A percentile compares a stretch with the other conserved stretches of the same genome.
phyloP scores from a whole-genome alignment of 2,888 invertebrate genomes.

The Acrobasis consociella region DNA sequence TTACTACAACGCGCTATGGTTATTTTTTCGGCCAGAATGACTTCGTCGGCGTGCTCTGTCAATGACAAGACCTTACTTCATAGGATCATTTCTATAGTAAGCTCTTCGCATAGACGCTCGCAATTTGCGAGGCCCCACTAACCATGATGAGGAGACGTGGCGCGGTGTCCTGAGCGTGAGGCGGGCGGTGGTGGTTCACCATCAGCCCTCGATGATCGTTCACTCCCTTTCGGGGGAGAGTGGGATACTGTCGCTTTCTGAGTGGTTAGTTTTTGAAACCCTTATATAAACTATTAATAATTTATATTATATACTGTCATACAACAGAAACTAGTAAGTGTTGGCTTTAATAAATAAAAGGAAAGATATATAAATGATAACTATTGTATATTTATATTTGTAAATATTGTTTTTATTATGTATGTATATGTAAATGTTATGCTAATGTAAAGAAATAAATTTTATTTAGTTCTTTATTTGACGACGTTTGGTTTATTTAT shows the following conservation, averaged over 20 bases:
- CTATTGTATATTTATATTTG: no score
- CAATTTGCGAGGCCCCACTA: neutral
- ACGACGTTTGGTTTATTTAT: no score
- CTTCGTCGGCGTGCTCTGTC: neutral
- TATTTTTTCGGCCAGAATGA: neutral
- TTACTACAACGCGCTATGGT: neutral
- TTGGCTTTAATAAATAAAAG: neutral
- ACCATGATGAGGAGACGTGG: neutral
- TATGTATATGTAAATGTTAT: no score
- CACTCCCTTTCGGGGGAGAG: neutral
- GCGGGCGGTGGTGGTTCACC: neutral
- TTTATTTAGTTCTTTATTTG: no score
- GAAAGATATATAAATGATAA: no score
- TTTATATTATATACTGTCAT: neutral
- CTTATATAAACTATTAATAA: no score
- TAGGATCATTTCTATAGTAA: constrained; percentile 1
- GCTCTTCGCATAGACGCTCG: neutral
- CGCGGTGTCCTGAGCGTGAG: constrained; percentile 1
- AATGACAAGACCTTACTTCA: neutral
- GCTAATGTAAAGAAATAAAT: no score
- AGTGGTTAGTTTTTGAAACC: neutral
- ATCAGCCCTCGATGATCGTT: neutral
- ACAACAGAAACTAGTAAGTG: neutral
- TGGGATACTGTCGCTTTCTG: constrained; percentile 1
- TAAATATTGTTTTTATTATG: no score